phyloP scores from a whole-genome alignment of 2,888 invertebrate genomes.

The Celastrina argiolus region DNA sequence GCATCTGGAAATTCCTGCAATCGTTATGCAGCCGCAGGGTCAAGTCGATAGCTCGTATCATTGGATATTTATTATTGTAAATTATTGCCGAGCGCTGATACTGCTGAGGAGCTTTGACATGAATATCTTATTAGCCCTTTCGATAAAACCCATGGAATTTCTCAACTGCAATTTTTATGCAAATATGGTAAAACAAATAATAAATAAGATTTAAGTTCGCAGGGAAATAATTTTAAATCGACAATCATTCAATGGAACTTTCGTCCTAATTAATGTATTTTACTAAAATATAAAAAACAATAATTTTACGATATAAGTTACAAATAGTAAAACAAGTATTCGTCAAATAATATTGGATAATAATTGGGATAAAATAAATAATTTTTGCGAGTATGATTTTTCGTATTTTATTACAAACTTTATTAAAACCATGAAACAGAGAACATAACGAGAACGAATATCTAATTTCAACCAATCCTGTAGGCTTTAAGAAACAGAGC shows the following conservation, averaged over 20 bases:
- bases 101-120: not conserved
- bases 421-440: too few species aligned
- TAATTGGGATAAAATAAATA: too few species aligned
- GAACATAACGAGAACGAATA: too few species aligned
- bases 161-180: not conserved
- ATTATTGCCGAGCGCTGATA: not conserved
- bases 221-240: not conserved
- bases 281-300: too few species aligned
- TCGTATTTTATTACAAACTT: too few species aligned
- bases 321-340: too few species aligned
- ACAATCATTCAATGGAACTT: not conserved
- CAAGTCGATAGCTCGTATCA: not conserved
- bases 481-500: conserved; percentile 92
- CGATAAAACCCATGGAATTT: not conserved
- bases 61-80: conserved; percentile 7
- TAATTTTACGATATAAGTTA: too few species aligned
- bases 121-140: not conserved
- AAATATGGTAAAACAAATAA: too few species aligned
- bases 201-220: too few species aligned
- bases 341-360: too few species aligned
- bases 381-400: too few species aligned
- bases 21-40: not conserved
- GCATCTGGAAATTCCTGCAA: not conserved
- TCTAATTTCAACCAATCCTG: not conserved
- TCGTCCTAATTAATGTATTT: too few species aligned